phyloP scores from a whole-genome alignment of 2,888 invertebrate genomes.

The Drosophila emarginata region DNA sequence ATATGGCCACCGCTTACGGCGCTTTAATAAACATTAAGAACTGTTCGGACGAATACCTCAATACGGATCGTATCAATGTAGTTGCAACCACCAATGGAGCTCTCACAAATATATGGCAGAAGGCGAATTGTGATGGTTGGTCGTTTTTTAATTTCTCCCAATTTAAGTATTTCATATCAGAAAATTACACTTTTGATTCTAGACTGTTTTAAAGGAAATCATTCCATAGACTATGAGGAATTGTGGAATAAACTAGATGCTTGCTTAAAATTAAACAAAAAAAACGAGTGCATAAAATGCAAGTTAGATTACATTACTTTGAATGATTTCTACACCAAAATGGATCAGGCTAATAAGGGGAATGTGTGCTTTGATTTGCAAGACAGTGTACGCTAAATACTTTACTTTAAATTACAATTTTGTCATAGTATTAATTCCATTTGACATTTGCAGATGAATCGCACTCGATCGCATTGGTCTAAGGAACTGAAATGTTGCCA shows the following conservation, averaged over 20 bases:
- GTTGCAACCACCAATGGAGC: conserved; percentile 59
- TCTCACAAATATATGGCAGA: conserved; percentile 66
- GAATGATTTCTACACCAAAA: conserved; percentile 64
- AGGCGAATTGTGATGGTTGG: conserved; percentile 73
- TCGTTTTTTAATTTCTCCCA: conserved; percentile 5
- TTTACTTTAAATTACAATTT: neutral
- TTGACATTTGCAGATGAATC: conserved; percentile 74
- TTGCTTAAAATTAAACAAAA: conserved; percentile 27
- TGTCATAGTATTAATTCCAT: no score
- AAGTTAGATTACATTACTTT: conserved; percentile 45
- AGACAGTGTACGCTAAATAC: conserved; percentile 53
- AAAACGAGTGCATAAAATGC: conserved; percentile 44
- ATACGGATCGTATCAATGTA: conserved; percentile 76
- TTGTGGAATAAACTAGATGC: neutral
- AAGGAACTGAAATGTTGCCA: conserved; percentile 74
- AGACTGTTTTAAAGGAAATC: conserved; percentile 67
- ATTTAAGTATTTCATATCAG: neutral
- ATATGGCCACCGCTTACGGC: conserved; percentile 31
- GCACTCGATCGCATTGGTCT: conserved; percentile 76
- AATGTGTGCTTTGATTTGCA: conserved; percentile 77
- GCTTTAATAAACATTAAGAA: conserved; percentile 31
- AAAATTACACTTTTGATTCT: neutral
- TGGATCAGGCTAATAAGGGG: conserved; percentile 66
- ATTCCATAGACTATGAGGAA: conserved; percentile 30
- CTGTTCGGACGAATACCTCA: conserved; percentile 61